These are phyloP conservation scores for Fundulus diaphanus DNA, from an alignment of 2,797 vertebrate genomes.

Conservation along the genomic window DNA sequence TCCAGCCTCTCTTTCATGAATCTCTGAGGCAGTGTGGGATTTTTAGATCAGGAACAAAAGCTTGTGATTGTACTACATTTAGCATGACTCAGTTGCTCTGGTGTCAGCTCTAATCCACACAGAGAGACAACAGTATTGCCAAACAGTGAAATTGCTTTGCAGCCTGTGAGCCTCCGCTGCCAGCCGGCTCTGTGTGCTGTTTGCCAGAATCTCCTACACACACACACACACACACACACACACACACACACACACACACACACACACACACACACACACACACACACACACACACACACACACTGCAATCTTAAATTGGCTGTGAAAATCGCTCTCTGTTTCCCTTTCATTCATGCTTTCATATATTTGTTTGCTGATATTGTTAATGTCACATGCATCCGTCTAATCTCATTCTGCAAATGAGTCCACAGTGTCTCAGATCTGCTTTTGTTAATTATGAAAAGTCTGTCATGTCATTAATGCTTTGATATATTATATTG, in stretches of 20 bases:
- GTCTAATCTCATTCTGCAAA: constrained; percentile 70
- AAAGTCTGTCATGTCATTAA: constrained; percentile 62
- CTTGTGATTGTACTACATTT: constrained; percentile 80
- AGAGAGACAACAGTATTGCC: constrained; percentile 80
- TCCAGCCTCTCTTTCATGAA: constrained; percentile 54
- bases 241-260: constrained; percentile 47
- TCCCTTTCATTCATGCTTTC: constrained; percentile 80
- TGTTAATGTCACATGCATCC: constrained; percentile 77
- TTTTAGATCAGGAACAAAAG: constrained; percentile 79
- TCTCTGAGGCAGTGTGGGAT: constrained; percentile 58
- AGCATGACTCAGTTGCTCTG: constrained; percentile 80
- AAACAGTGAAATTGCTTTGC: constrained; percentile 82
- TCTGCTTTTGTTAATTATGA: constrained; percentile 68
- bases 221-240: constrained; percentile 43
- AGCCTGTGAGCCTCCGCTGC: constrained; percentile 75
- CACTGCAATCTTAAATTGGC: constrained; percentile 80
- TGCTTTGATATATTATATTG: constrained; percentile 28
- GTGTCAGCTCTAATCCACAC: constrained; percentile 82
- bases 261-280: constrained; percentile 36
- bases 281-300: constrained; percentile 30
- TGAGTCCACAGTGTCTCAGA: constrained; percentile 60
- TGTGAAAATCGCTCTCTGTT: constrained; percentile 81
- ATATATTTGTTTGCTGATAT: constrained; percentile 79
- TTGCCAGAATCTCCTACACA: constrained; percentile 69
- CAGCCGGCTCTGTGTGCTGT: constrained; percentile 73